Evolutionary conservation across 2,797 vertebrate species (phyloP).

Genomic region (Synaphobranchus kaupii): DNA sequence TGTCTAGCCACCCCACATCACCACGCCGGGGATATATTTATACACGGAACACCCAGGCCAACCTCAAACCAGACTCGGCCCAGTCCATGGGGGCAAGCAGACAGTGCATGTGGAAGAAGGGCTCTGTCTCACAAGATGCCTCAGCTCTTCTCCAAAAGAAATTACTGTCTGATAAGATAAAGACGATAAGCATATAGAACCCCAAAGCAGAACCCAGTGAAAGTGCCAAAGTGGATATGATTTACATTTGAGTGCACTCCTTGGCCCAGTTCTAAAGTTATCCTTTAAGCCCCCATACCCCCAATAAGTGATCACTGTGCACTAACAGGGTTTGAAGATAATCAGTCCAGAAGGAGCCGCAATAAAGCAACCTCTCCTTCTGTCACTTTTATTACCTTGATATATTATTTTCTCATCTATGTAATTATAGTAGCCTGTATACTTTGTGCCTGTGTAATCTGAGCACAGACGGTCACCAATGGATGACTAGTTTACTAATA

Average conservation of each 20-base stretch:
- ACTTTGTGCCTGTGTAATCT: neutral
- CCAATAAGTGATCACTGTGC: neutral
- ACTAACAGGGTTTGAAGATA: neutral
- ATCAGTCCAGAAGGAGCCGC: neutral
- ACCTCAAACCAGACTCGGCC: neutral
- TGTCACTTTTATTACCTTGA: neutral
- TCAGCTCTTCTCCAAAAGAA: neutral
- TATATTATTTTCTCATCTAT: neutral
- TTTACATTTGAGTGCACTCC: neutral
- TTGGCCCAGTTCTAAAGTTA: neutral
- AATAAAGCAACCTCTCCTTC: neutral
- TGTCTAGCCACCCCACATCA: slow-evolving; percentile 38
- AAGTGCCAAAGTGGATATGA: neutral
- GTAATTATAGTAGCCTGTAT: neutral
- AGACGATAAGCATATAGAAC: neutral
- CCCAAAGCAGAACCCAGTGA: neutral
- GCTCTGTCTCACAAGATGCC: neutral
- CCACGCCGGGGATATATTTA: slow-evolving; percentile 30
- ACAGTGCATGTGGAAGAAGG: neutral
- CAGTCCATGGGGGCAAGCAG: neutral
- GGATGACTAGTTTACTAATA: neutral
- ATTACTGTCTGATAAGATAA: neutral
- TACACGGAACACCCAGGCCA: neutral
- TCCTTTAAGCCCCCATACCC: neutral
- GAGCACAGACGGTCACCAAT: neutral